Conservation (phyloP, 2,888 invertebrate genomes). For the Sisyra nigra region DNA sequence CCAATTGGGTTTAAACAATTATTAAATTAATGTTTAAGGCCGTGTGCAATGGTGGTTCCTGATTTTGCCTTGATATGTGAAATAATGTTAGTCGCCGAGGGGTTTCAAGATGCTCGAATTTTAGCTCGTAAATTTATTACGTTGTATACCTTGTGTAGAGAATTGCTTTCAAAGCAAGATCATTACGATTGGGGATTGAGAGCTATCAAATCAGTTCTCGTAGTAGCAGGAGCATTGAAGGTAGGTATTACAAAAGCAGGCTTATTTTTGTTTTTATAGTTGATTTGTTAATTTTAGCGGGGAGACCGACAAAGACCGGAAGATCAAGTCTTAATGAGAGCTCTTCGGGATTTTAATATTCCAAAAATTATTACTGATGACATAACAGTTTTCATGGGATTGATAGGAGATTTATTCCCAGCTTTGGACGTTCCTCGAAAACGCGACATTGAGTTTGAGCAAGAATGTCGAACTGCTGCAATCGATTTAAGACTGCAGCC, state of each 20-base stretch:
- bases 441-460: conserved; percentile 70
- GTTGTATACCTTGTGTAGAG: conserved; percentile 75
- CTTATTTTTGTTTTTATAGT: too few species aligned
- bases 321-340: conserved; percentile 89
- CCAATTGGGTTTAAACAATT: not conserved
- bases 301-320: conserved; percentile 63
- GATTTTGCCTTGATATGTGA: conserved; percentile 93
- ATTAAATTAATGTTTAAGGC: conserved; percentile 34
- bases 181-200: conserved; percentile 95
- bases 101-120: conserved; percentile 80
- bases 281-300: too few species aligned
- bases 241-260: conserved; percentile 29
- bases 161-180: conserved; percentile 84
- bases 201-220: conserved; percentile 89
- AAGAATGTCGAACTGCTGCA: conserved; percentile 57
- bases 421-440: conserved; percentile 84
- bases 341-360: conserved; percentile 83
- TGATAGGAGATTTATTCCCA: conserved; percentile 86
- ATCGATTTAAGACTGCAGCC: conserved; percentile 74
- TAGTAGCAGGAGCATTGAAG: conserved; percentile 85
- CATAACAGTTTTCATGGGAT: conserved; percentile 81
- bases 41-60: conserved; percentile 95
- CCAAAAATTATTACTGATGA: conserved; percentile 92
- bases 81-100: conserved; percentile 93
- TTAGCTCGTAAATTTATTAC: conserved; percentile 89